Evolutionary conservation across 23 tunicate species (phyloP).

Genomic region (Corella eumyota): DNA sequence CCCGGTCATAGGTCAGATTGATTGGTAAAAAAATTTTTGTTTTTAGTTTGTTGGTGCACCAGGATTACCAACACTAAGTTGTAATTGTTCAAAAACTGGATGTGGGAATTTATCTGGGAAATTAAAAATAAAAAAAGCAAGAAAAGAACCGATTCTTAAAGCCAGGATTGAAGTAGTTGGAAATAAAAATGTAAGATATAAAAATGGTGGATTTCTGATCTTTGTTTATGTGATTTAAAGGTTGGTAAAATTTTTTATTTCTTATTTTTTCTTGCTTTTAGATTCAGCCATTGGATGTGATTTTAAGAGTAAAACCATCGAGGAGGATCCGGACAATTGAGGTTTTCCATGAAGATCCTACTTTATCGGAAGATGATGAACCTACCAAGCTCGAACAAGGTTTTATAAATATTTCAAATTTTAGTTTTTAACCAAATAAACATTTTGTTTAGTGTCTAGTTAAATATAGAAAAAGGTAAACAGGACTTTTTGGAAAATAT

Average conservation of each 20-base stretch:
- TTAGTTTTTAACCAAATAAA: no score
- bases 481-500: no score
- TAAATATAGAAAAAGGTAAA: no score
- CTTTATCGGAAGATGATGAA: constrained; percentile 10
- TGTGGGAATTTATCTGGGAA: constrained; percentile 41
- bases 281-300: constrained; percentile 30
- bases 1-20: background rate
- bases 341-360: constrained; percentile 42
- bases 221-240: background rate
- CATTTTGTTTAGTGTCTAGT: no score
- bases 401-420: no score
- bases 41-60: constrained; percentile 1
- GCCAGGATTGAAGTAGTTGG: constrained; percentile 41
- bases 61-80: constrained; percentile 27
- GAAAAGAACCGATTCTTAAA: constrained; percentile 25
- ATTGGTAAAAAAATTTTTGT: background rate
- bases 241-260: background rate
- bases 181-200: constrained; percentile 22
- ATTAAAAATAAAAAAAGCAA: constrained; percentile 30
- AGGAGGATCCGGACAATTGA: constrained; percentile 45
- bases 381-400: constrained; percentile 60
- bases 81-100: constrained; percentile 61
- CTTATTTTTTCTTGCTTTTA: background rate
- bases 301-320: constrained; percentile 48
- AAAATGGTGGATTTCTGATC: background rate